These are phyloP conservation scores for Halcyon malimbica DNA, from an alignment of 2,113 vertebrate genomes.

Conservation along the genomic window DNA sequence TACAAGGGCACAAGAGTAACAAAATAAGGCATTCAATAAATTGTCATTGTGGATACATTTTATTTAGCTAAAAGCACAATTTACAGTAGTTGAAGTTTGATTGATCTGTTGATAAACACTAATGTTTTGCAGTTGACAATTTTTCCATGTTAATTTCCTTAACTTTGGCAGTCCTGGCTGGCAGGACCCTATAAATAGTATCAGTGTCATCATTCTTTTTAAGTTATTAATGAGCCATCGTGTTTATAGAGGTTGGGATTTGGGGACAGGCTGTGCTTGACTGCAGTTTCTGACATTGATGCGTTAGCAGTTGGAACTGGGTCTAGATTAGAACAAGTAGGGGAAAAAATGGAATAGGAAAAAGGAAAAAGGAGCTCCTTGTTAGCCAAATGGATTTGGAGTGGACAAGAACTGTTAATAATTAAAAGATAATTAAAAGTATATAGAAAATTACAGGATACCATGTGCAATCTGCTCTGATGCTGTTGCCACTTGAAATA, in stretches of 20 bases:
- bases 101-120: slow-evolving; percentile 87
- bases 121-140: slow-evolving; percentile 84
- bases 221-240: slow-evolving; percentile 84
- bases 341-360: slow-evolving; percentile 15
- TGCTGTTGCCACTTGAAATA: not conserved
- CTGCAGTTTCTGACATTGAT: slow-evolving; percentile 81
- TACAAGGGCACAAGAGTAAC: slow-evolving; percentile 5
- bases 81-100: slow-evolving; percentile 82
- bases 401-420: slow-evolving; percentile 63
- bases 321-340: slow-evolving; percentile 57
- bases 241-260: slow-evolving; percentile 78
- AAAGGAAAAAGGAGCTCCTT: not conserved
- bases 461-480: slow-evolving; percentile 24
- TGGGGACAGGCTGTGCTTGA: slow-evolving; percentile 80
- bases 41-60: slow-evolving; percentile 74
- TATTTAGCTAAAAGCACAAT: slow-evolving; percentile 80
- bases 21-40: slow-evolving; percentile 57
- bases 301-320: slow-evolving; percentile 73
- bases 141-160: slow-evolving; percentile 83
- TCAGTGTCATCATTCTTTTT: slow-evolving; percentile 79
- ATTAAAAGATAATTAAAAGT: slow-evolving; percentile 71
- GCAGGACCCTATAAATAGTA: slow-evolving; percentile 82
- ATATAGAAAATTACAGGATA: slow-evolving; percentile 41
- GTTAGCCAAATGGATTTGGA: slow-evolving; percentile 58
- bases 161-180: slow-evolving; percentile 79